Conservation (phyloP, 2,888 invertebrate species). For the Vannuccia rotundouncinata region DNA sequence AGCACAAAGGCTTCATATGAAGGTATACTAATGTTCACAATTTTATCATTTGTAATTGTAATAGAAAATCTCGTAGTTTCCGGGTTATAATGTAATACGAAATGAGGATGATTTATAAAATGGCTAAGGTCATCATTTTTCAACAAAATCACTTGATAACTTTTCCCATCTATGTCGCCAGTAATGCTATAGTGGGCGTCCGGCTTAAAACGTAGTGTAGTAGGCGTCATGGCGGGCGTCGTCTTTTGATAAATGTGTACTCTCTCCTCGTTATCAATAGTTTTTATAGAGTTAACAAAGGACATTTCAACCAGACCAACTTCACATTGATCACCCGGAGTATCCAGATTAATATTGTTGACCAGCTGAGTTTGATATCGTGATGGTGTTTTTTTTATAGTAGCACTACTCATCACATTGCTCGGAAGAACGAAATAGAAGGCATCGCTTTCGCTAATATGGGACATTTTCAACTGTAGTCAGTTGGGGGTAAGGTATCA, state of each 20-base stretch:
- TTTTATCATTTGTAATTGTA: background rate
- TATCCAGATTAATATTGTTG: background rate
- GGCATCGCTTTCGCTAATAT: too few species aligned
- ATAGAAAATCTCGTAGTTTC: background rate
- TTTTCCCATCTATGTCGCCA: background rate
- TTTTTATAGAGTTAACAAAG: background rate
- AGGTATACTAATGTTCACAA: background rate
- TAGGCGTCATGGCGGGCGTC: too few species aligned
- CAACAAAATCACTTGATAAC: background rate
- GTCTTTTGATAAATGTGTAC: background rate
- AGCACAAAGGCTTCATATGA: background rate
- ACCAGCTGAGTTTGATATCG: background rate
- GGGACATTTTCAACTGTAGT: background rate
- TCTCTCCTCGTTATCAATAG: background rate
- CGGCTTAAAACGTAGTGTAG: too few species aligned
- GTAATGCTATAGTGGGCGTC: background rate
- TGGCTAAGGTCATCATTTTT: background rate
- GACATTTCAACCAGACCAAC: background rate
- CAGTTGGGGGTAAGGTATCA: background rate
- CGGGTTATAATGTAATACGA: too few species aligned
- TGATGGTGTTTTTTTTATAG: background rate
- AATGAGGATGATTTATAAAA: background rate
- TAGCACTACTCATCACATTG: background rate
- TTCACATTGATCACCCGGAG: background rate
- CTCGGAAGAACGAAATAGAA: background rate